These are phyloP conservation scores for Ptilonorhynchus violaceus DNA, from an alignment of 2,113 vertebrate species.

Conservation along the genomic window DNA sequence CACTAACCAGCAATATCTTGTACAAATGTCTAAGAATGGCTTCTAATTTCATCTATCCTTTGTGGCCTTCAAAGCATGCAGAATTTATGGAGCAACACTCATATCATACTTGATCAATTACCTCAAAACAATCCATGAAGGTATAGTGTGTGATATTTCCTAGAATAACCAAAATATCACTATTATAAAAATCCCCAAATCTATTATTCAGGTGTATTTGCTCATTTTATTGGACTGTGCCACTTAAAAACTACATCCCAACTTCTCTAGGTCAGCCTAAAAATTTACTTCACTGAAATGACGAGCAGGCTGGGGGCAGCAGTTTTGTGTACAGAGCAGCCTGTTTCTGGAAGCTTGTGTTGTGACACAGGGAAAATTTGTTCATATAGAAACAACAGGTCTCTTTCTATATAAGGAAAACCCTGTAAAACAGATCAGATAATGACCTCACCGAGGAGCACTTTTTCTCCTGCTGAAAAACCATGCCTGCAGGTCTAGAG, in stretches of 20 bases:
- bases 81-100: not conserved
- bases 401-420: not conserved
- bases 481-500: not conserved
- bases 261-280: not conserved
- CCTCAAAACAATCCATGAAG: not conserved
- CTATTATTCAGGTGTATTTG: not conserved
- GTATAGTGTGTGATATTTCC: not conserved
- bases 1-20: not conserved
- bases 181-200: not conserved
- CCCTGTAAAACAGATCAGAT: not conserved
- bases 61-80: not conserved
- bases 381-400: not conserved
- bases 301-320: not conserved
- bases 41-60: not conserved
- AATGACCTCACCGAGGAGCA: not conserved
- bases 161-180: not conserved
- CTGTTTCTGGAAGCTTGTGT: not conserved
- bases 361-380: not conserved
- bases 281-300: accelerated
- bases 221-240: not conserved
- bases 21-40: not conserved
- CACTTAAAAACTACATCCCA: not conserved
- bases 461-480: not conserved
- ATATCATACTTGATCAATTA: not conserved
- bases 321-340: not conserved